phyloP scores from a whole-genome alignment of 2,797 vertebrate genomes.

The Falco cherrug region DNA sequence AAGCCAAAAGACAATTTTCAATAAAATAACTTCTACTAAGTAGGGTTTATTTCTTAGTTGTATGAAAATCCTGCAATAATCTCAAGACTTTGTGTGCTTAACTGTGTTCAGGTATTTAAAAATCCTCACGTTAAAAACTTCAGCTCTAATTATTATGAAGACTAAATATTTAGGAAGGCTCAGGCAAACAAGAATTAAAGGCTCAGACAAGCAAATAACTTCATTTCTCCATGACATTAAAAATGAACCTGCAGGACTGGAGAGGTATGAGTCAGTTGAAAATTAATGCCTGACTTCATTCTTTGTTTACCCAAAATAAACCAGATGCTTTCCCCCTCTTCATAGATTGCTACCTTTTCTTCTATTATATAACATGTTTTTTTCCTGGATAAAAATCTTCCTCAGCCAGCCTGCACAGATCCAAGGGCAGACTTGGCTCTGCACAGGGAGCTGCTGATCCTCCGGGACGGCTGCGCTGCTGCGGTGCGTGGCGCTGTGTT shows the following conservation, averaged over 20 bases:
- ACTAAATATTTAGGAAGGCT: not conserved
- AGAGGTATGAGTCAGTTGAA: not conserved
- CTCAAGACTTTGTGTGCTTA: not conserved
- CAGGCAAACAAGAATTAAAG: not conserved
- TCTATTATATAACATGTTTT: not conserved
- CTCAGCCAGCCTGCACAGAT: not conserved
- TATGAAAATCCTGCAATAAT: not conserved
- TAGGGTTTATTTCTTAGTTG: not conserved
- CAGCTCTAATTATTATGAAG: not conserved
- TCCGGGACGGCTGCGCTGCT: not conserved
- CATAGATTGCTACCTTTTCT: not conserved
- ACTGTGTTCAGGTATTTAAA: not conserved
- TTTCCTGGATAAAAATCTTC: not conserved
- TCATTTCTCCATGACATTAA: not conserved
- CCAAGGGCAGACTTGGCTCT: not conserved
- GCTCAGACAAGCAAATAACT: not conserved
- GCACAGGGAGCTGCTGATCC: not conserved
- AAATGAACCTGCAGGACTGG: not conserved
- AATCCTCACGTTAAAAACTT: not conserved
- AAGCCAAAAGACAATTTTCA: not conserved
- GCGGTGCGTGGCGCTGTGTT: accelerated
- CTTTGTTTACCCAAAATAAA: not conserved
- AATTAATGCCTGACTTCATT: not conserved
- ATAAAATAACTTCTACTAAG: not conserved
- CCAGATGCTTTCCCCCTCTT: not conserved